A percentile compares a stretch with the other conserved stretches of the same genome.
These are phyloP conservation scores for Heliangelus exortis DNA, from an alignment of 2,797 vertebrate genomes.

Conservation along the genomic window DNA sequence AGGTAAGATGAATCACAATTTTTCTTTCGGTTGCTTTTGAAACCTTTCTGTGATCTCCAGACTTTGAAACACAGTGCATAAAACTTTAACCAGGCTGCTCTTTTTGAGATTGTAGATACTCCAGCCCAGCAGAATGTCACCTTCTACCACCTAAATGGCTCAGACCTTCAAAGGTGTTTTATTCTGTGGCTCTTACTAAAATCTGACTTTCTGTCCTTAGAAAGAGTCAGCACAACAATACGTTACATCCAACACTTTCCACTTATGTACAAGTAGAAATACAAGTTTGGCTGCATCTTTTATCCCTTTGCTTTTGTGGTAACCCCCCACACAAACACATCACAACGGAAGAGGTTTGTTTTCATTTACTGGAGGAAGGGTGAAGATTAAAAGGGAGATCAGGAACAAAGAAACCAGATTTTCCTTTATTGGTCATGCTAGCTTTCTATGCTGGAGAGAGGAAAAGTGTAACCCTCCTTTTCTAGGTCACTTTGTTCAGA, in stretches of 20 bases:
- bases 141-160: not conserved
- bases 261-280: not conserved
- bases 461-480: not conserved
- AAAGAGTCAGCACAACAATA: not conserved
- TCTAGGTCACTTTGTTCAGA: conserved; percentile 6
- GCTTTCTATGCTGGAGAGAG: not conserved
- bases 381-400: not conserved
- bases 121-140: not conserved
- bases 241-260: not conserved
- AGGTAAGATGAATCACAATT: not conserved
- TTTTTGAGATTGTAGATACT: not conserved
- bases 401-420: not conserved
- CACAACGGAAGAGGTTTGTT: not conserved
- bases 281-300: not conserved
- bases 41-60: not conserved
- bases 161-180: not conserved
- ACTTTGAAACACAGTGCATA: not conserved
- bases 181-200: not conserved
- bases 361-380: not conserved
- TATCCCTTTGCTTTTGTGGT: not conserved
- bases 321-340: not conserved
- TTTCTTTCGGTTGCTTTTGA: not conserved
- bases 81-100: not conserved
- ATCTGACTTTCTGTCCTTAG: not conserved
- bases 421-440: not conserved